Conservation (phyloP, 2,113 vertebrate species). For the Dromiciops gliroides region DNA sequence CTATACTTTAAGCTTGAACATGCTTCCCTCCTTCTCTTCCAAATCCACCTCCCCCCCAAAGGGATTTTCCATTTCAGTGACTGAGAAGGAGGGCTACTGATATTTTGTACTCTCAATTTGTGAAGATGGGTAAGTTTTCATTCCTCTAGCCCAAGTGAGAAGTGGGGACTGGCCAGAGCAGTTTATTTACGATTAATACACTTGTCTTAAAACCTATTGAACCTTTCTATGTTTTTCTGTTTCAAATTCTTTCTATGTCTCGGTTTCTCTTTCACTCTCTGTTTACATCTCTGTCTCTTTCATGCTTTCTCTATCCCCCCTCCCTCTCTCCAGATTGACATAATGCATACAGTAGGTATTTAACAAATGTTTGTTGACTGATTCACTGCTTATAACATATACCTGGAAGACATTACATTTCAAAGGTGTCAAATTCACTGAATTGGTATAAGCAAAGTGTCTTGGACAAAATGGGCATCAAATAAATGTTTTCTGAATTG, state of each 20-base stretch:
- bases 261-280: no score
- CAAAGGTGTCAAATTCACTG: background rate
- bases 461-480: background rate
- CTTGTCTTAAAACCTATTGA: background rate
- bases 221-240: background rate
- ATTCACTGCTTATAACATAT: background rate
- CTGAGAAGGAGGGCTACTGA: background rate
- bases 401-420: background rate
- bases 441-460: background rate
- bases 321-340: background rate
- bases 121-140: background rate
- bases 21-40: background rate
- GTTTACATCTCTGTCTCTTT: no score
- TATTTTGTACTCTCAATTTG: background rate
- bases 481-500: background rate
- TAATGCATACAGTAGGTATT: background rate
- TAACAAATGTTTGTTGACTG: background rate
- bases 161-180: background rate
- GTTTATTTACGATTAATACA: background rate
- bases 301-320: no score
- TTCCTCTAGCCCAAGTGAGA: background rate
- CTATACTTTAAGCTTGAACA: slow-evolving; percentile 21
- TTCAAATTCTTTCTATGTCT: no score
- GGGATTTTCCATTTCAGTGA: background rate
- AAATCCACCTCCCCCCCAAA: no score